These are phyloP conservation scores for Danio choprae DNA, from an alignment of 2,797 vertebrate species.

Conservation along the genomic window DNA sequence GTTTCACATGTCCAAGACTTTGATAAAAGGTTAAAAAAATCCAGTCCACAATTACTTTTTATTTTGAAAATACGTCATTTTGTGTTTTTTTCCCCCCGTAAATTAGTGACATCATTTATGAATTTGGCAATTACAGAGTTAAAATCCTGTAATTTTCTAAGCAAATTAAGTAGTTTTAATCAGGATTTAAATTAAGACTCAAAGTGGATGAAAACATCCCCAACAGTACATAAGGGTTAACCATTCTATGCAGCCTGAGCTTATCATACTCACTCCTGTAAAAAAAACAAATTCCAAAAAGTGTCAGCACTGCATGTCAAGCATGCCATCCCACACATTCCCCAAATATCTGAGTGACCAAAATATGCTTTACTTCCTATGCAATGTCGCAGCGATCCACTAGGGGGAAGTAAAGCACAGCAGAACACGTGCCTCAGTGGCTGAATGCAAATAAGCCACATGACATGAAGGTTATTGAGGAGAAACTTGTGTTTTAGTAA, in stretches of 20 bases:
- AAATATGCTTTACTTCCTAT: background rate
- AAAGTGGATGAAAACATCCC: too few species aligned
- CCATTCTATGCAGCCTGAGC: background rate
- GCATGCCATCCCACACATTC: background rate
- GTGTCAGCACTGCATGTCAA: background rate
- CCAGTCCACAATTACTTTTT: too few species aligned
- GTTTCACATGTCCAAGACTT: too few species aligned
- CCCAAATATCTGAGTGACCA: background rate
- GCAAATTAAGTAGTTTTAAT: too few species aligned
- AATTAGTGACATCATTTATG: too few species aligned
- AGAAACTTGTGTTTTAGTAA: conserved; percentile 32
- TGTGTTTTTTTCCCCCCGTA: too few species aligned
- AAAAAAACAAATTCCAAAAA: background rate
- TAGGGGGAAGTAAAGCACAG: conserved; percentile 32
- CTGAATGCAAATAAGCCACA: background rate
- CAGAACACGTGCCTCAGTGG: background rate
- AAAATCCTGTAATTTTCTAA: too few species aligned
- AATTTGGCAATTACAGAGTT: too few species aligned
- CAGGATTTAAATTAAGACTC: too few species aligned
- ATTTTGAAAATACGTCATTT: too few species aligned
- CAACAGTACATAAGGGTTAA: too few species aligned
- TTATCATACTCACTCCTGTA: background rate
- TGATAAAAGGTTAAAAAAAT: too few species aligned
- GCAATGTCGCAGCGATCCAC: background rate
- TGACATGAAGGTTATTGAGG: conserved; percentile 6